Percentiles rank a stretch among this genome's conserved stretches.
Evolutionary conservation across 2,888 invertebrate genomes (phyloP).

Genomic region (Lasioglossum leucozonium): DNA sequence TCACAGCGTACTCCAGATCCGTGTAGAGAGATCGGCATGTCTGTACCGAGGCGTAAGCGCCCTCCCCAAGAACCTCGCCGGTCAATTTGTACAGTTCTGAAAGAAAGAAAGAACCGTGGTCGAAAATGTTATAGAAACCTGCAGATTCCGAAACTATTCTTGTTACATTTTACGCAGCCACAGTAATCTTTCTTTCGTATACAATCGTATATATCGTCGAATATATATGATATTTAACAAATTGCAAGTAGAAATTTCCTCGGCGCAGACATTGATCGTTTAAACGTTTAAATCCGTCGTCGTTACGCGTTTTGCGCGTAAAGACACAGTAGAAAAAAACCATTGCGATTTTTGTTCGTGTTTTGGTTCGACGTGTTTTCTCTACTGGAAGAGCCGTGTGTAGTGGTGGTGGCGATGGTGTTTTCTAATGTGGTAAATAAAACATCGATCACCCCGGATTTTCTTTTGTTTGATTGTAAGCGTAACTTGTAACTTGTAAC

Average conservation of each 20-base stretch:
- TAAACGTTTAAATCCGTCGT: neutral
- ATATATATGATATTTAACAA: neutral
- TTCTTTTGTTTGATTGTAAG: constrained; percentile 40
- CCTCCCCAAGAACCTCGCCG: constrained; percentile 97
- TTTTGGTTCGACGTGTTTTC: neutral
- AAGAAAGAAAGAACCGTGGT: constrained; percentile 66
- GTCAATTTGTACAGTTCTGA: constrained; percentile 97
- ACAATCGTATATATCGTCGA: no score
- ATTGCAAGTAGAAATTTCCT: neutral
- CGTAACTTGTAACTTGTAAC: constrained; percentile 2
- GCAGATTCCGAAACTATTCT: neutral
- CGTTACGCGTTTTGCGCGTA: neutral
- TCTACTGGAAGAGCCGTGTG: neutral
- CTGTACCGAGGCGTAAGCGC: constrained; percentile 98
- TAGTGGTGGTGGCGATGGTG: no score
- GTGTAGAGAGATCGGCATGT: constrained; percentile 96
- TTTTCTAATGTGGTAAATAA: neutral
- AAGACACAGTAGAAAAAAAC: neutral
- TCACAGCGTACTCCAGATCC: constrained; percentile 97
- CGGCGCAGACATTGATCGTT: constrained; percentile 6
- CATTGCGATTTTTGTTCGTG: neutral
- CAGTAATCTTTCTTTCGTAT: neutral
- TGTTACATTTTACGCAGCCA: neutral
- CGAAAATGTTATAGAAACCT: neutral
- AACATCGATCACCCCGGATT: neutral